phyloP scores from a whole-genome alignment of 2,888 invertebrate species.

The Scrobipalpa costella region DNA sequence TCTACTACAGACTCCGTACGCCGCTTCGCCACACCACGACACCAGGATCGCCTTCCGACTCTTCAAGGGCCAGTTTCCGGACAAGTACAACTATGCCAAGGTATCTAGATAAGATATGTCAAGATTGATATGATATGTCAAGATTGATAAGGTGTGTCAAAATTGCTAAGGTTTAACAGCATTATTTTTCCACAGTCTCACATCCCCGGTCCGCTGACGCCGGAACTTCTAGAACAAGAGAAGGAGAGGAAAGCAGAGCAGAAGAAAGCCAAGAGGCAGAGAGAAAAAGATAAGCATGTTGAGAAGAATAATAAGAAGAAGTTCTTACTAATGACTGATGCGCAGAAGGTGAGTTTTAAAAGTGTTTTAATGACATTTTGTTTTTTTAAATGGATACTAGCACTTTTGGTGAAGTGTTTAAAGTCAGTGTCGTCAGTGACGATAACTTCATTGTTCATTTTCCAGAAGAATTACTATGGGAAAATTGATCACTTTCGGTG shows the following conservation, averaged over 20 bases:
- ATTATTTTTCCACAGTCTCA: constrained; percentile 83
- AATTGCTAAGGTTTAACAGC: too few relatives aligned
- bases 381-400: too few relatives aligned
- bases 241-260: constrained; percentile 85
- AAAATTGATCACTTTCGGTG: too few relatives aligned
- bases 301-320: constrained; percentile 74
- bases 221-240: constrained; percentile 84
- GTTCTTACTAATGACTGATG: constrained; percentile 85
- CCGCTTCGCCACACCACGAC: constrained; percentile 83
- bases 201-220: constrained; percentile 85
- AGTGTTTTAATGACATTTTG: neutral
- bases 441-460: too few relatives aligned
- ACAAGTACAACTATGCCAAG: constrained; percentile 88
- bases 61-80: constrained; percentile 86
- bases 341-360: constrained; percentile 85
- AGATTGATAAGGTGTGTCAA: too few relatives aligned
- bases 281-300: constrained; percentile 83
- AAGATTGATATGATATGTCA: too few relatives aligned
- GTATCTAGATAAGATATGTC: constrained; percentile 75
- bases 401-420: too few relatives aligned
- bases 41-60: constrained; percentile 86
- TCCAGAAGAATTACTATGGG: too few relatives aligned
- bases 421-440: too few relatives aligned
- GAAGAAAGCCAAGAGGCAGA: constrained; percentile 84
- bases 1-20: constrained; percentile 87